Conservation (phyloP, 1,140 invertebrate species). For the Augochlora pura region DNA sequence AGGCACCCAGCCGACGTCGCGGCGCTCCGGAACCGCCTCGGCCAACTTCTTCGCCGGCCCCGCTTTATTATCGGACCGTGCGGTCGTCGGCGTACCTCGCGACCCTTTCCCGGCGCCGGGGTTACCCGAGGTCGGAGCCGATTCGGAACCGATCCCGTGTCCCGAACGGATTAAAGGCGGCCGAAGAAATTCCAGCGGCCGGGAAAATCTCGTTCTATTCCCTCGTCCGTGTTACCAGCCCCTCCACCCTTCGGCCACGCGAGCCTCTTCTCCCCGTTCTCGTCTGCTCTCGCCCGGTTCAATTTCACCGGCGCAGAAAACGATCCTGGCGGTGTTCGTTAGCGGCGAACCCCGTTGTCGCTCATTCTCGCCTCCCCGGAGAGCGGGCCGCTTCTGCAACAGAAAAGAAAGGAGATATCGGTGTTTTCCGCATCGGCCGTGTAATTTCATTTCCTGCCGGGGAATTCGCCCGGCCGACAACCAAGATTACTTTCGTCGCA, state of each 20-base stretch:
- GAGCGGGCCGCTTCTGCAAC: constrained; percentile 35
- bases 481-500: constrained; percentile 9
- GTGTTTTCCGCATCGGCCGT: constrained; percentile 19
- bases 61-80: too few relatives aligned
- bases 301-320: constrained; percentile 31
- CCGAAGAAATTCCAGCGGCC: neutral
- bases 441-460: constrained; percentile 35
- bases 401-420: constrained; percentile 22
- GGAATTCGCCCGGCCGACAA: constrained; percentile 10
- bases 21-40: too few relatives aligned
- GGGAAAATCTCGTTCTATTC: constrained; percentile 8
- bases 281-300: neutral
- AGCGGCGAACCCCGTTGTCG: constrained; percentile 5
- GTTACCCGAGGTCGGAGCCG: too few relatives aligned
- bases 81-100: too few relatives aligned
- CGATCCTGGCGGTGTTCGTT: constrained; percentile 32
- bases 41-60: neutral
- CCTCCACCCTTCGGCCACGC: too few relatives aligned
- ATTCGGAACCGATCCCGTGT: neutral
- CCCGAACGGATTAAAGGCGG: constrained; percentile 12
- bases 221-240: neutral
- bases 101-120: too few relatives aligned
- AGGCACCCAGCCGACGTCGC: neutral
- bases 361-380: constrained; percentile 33
- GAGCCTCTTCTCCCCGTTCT: neutral